These are phyloP conservation scores for Patiria pectinifera DNA, from an alignment of 53 echinoderm and acorn worm species.

Conservation along the genomic window DNA sequence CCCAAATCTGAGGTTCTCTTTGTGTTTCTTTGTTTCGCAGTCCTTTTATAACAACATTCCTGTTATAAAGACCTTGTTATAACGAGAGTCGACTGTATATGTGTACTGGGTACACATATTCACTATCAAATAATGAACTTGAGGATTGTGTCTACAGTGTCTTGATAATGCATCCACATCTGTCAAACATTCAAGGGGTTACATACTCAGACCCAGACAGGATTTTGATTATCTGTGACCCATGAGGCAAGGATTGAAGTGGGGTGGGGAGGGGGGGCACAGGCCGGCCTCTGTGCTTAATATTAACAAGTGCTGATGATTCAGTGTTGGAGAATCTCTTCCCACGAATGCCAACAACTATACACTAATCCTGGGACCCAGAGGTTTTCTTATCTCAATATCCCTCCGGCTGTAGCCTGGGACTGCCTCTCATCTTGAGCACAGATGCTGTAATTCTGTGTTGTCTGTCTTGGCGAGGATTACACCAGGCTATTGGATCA, in stretches of 20 bases:
- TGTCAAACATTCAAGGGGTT: neutral
- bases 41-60: no score
- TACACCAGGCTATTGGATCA: neutral
- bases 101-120: no score
- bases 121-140: no score
- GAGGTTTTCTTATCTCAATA: neutral
- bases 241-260: neutral
- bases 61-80: no score
- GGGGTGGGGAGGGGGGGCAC: neutral
- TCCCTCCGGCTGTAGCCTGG: neutral
- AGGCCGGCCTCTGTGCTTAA: neutral
- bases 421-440: neutral
- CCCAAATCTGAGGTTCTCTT: no score
- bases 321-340: neutral
- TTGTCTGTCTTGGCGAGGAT: neutral
- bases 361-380: neutral
- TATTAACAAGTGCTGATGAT: constrained; percentile 30
- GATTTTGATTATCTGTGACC: constrained; percentile 5
- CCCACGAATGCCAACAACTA: neutral
- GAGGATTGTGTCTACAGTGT: no score
- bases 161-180: neutral
- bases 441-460: neutral
- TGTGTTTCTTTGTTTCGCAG: no score
- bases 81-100: no score
- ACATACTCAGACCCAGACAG: neutral